These are phyloP conservation scores for Lasioglossum marginatum DNA, from an alignment of 2,888 invertebrate species.

Conservation along the genomic window DNA sequence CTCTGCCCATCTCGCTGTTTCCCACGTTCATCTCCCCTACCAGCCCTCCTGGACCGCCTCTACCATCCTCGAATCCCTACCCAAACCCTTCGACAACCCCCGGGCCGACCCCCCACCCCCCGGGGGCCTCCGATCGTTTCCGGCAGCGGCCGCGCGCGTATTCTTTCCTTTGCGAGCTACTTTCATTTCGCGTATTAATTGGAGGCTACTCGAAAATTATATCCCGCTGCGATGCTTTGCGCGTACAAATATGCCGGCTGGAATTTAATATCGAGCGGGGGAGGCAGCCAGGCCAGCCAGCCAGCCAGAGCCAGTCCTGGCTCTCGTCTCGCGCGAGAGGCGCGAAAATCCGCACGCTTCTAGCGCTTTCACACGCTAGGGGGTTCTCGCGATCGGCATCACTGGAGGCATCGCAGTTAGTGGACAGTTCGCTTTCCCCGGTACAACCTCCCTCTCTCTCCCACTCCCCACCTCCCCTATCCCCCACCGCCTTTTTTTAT, in stretches of 20 bases:
- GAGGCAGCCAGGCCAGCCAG: background rate
- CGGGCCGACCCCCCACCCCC: conserved; percentile 14
- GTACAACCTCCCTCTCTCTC: background rate
- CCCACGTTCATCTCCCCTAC: conserved; percentile 37
- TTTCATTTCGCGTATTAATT: conserved; percentile 77
- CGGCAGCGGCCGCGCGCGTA: conserved; percentile 36
- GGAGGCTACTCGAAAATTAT: conserved; percentile 77
- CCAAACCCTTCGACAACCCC: conserved; percentile 32
- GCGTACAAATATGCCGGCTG: conserved; percentile 69
- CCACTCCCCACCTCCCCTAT: accelerated
- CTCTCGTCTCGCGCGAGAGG: conserved; percentile 54
- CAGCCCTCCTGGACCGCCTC: conserved; percentile 5
- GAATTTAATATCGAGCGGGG: conserved; percentile 68
- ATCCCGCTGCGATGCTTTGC: conserved; percentile 71
- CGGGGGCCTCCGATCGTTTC: conserved; percentile 53
- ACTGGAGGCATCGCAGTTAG: conserved; percentile 54
- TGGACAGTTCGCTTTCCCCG: conserved; percentile 50
- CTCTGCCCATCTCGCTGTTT: conserved; percentile 39
- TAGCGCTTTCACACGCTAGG: conserved; percentile 54
- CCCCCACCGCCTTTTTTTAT: background rate
- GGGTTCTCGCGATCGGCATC: conserved; percentile 52
- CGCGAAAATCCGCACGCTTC: conserved; percentile 70
- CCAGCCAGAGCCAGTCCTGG: background rate
- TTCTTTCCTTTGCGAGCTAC: conserved; percentile 66
- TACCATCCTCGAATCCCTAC: conserved; percentile 27